These are phyloP conservation scores for Styela plicata DNA, from an alignment of 23 tunicate species.

Conservation along the genomic window DNA sequence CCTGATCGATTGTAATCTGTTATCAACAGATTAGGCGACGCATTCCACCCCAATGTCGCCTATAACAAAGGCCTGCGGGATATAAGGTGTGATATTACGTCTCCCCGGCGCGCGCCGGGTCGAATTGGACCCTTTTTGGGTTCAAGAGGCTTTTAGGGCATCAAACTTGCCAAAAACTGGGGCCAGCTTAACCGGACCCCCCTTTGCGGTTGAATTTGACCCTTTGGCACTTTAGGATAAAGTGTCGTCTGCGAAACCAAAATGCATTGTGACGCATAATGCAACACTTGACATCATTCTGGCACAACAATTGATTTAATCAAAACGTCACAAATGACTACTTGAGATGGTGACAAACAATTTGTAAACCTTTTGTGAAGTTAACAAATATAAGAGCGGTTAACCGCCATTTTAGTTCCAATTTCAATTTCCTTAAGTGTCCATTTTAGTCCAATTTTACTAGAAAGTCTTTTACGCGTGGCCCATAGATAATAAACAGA, in stretches of 20 bases:
- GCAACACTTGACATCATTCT: not conserved
- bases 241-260: not conserved
- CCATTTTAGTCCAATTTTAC: too few species aligned
- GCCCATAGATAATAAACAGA: too few species aligned
- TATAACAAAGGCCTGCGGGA: not conserved
- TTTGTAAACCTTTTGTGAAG: not conserved
- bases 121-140: not conserved
- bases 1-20: not conserved
- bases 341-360: not conserved
- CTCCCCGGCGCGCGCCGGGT: not conserved
- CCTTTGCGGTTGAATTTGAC: not conserved
- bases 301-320: not conserved
- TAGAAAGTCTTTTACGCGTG: too few species aligned
- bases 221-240: not conserved
- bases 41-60: not conserved
- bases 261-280: not conserved
- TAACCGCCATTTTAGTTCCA: too few species aligned
- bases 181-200: slow-evolving; percentile 1
- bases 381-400: too few species aligned
- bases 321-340: not conserved
- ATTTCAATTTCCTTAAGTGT: too few species aligned
- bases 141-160: not conserved
- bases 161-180: not conserved
- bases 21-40: not conserved
- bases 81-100: not conserved